phyloP scores from a whole-genome alignment of 2,797 vertebrate genomes.

The Melanogrammus aeglefinus region DNA sequence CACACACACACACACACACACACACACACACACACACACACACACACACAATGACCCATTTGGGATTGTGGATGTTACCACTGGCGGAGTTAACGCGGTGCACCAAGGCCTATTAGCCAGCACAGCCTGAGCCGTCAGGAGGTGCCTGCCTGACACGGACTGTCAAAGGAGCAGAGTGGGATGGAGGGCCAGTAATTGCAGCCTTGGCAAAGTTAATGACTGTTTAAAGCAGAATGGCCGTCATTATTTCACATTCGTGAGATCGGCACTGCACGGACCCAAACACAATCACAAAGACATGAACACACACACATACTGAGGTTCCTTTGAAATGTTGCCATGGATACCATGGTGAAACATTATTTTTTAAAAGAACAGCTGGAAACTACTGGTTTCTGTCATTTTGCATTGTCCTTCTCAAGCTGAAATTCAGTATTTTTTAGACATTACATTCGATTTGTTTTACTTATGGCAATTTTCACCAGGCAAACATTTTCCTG shows the following conservation, averaged over 20 bases:
- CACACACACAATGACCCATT: conserved; percentile 13
- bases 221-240: conserved; percentile 53
- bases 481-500: not conserved
- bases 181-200: conserved; percentile 55
- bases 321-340: not conserved
- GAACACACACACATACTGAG: not conserved
- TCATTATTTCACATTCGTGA: conserved; percentile 44
- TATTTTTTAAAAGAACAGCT: too few relatives aligned
- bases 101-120: conserved; percentile 56
- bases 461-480: not conserved
- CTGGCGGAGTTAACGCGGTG: conserved; percentile 15
- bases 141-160: conserved; percentile 37
- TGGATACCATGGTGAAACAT: too few relatives aligned
- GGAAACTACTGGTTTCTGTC: not conserved
- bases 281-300: not conserved
- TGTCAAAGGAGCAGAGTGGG: conserved; percentile 52
- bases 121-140: conserved; percentile 54
- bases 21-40: conserved; percentile 9
- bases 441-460: not conserved
- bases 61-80: conserved; percentile 42
- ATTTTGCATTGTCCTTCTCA: not conserved
- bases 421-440: not conserved
- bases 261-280: conserved; percentile 21
- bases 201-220: conserved; percentile 57
- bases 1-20: conserved; percentile 5